Evolutionary conservation across 1,140 invertebrate genomes (phyloP), one percentile per base, ranked within the genome.

Genomic region (Vanessa atalanta): DNA sequence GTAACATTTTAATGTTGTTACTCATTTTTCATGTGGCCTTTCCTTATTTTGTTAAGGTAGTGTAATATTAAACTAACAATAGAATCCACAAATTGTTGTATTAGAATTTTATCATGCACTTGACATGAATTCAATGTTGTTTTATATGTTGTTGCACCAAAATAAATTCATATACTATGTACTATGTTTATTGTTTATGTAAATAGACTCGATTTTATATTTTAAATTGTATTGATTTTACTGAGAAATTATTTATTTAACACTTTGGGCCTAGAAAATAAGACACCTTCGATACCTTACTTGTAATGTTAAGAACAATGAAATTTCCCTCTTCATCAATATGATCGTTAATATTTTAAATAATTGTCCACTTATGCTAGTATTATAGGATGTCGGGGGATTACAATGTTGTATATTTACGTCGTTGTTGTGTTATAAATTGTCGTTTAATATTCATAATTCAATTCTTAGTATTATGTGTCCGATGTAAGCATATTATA

Each of bases 11-110:
- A 61, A 65, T 55, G 48, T 65, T 63, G 63, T 72, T 72, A 72
- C 50, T 55, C 26, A 64, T 50, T 71, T 55, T 57, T 72, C 60
- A 66, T 31, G 73, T 75, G 73, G 73, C 73, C 73, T 75, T 75
- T 63, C 67, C 16, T 72, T 66, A 37, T 47, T 72, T 66, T 66
- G 48, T 70, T 50, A 63, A 47, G 20, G 16, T 63, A 51, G 67
- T 69, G 9, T 60, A 69, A 55, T 57, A 23, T 15, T 69, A 47
- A 47, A 43, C 14, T 60, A 31, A 16, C 50, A 57, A 67, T 16
- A 61, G 23, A 15, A 37, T 26, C 16, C 68, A 70, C 60, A 65
- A 37, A 71, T 71, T 37, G 69, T 71, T 71, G 61, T 51, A 71
- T n/a, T 16, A 55, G 5, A 69, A 15, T 60, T 37, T 31, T 68